Base-by-base conservation (phyloP, 1,140 invertebrate genomes). In the Thereuonema tuberculata region DNA sequence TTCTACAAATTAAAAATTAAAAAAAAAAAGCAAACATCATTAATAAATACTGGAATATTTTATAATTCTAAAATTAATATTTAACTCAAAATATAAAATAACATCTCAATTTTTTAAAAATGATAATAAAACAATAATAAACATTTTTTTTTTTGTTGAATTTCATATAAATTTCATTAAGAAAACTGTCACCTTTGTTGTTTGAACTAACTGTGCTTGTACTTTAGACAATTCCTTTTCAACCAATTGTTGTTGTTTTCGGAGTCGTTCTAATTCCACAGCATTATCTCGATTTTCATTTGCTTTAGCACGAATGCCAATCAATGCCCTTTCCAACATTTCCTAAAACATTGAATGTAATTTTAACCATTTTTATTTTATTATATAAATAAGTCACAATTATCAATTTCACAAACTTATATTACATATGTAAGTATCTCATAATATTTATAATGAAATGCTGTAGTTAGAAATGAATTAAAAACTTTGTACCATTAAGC, bases 171-270 rank as follows among this genome's bases (percentile, higher is more conserved):
- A 37, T 37, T 37, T 37, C 17, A 17, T 9, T 37, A 9, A 9
- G 17, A 37, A 37, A 37, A 37, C 17, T 43, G 9, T 75, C 82
- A 89, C 86, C 82, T 90, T 91, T 66, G 89, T 91, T 76, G 91
- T 90, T 72, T 89, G 83, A 62, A 89, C 88, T 62, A 94, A 74
- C 71, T 91, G 81, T 50, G 85, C 81, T 67, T 89, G 82, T 37
- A 93, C 87, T 58, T 86, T 75, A 60, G 84, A 85, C 50, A 93
- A 73, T 71, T 93, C 89, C 62, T 82, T 82, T 71, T 93, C 89
- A 37, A 93, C 73, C 21, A 83, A 77, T 55, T 79, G 72, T 68
- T 87, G 84, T 66, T 87, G 84, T 64, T 84, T 81, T 64, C 80
- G 77, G 65, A 86, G 82, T 56, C 78, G 77, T 65, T 86, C 83